Percentiles rank a stretch among this genome's conserved stretches.
These are phyloP conservation scores for Lepilemur septentrionalis DNA, from an alignment of 2,797 vertebrate species.

Conservation along the genomic window DNA sequence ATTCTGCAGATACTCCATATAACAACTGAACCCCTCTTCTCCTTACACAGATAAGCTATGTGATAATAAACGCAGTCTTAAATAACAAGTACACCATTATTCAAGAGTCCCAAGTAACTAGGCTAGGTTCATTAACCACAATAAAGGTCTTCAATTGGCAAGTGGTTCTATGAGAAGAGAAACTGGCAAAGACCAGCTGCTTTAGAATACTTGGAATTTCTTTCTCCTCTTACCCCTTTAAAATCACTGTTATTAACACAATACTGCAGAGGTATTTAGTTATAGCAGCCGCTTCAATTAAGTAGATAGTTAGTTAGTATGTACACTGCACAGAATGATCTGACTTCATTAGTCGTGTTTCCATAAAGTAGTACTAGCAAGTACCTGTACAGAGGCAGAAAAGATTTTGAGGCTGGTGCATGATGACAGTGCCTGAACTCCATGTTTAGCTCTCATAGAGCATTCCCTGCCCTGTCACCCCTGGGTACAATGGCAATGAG, in stretches of 20 bases:
- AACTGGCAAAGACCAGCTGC: neutral
- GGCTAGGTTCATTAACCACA: neutral
- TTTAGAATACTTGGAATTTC: conserved; percentile 10
- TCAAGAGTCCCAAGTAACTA: neutral
- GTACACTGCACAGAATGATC: neutral
- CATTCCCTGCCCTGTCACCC: neutral
- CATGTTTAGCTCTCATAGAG: neutral
- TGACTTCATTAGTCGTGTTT: neutral
- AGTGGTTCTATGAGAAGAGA: neutral
- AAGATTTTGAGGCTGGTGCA: neutral
- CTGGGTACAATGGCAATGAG: neutral
- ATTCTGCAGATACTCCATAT: neutral
- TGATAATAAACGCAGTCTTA: neutral
- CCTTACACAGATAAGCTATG: neutral
- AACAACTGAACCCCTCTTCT: neutral
- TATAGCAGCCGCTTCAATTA: neutral
- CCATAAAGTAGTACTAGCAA: neutral
- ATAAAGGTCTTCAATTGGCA: conserved; percentile 1
- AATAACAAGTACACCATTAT: neutral
- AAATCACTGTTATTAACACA: conserved; percentile 43
- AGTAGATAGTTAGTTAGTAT: neutral
- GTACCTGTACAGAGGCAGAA: neutral
- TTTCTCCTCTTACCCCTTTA: neutral
- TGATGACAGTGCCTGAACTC: neutral
- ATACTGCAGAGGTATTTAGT: neutral